Evolutionary conservation across 37 sponge, comb jelly and placozoan genomes (phyloP), one percentile per base, ranked within the genome.

Genomic region (Spongilla lacustris): DNA sequence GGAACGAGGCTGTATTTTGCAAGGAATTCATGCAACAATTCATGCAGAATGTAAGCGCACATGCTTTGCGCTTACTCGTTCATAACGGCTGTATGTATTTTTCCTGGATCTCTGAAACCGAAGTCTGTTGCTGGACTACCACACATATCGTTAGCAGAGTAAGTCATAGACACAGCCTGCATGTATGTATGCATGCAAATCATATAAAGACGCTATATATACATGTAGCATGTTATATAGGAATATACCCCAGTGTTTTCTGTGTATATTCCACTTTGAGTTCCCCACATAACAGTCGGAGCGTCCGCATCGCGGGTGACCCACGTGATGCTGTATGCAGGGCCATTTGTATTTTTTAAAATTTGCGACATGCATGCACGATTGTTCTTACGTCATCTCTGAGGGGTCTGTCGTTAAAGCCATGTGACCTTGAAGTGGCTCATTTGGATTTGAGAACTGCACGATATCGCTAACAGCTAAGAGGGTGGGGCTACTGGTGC

Each of bases 71-170:
- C 75, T 81, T 29, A 81, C 82, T 71, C 30, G 36, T 81, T 76
- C 80, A 89, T 73, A 9, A 67, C 48, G 46, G 82, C 93, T n/a
- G 10, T 37, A 50, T 89, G 86, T 25, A 93, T 77, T 27, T 69
- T 76, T 10, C 93, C 93, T 12, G 93, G 93, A 25, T 93, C 93
- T 8, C 78, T 68, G 78, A 82, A 93, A 2, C 93, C 93, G 50
- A 81, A 88, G 74, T 84, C 89, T 21, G 38, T 92, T 10, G 96
- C 96, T 19, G 89, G 88, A 34, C 73, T 28, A 8, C 90, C 96
- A 85, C 96, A 95, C 91, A 95, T 86, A 38, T 95, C 96, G 50
- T 46, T 35, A 11, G 81, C 88, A 22, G 81, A 73, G 84, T 95
- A 95, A 17, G 88, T 92, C 27, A 75, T 82, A 33, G 76, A 87